phyloP scores from a whole-genome alignment of 92 coral and sea anemone species.

The Zoanthus solanderi region DNA sequence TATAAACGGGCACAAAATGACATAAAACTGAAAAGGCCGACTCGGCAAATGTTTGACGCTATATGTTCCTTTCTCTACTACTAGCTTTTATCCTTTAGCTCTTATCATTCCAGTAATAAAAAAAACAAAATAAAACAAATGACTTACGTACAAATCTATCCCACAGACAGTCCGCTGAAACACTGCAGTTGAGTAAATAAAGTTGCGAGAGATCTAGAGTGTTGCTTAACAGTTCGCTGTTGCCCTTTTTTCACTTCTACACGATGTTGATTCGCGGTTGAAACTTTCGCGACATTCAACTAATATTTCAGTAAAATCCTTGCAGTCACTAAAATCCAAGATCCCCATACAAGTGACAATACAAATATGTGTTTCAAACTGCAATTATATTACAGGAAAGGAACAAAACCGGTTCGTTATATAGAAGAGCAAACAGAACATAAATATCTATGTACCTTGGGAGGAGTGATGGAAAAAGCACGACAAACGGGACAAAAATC shows the following conservation, averaged over 20 bases:
- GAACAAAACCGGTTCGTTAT: background rate
- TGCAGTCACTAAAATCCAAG: slow-evolving; percentile 34
- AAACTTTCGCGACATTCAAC: slow-evolving; percentile 42
- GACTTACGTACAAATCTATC: slow-evolving; percentile 4
- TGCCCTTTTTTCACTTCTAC: slow-evolving; percentile 29
- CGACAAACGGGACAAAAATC: background rate
- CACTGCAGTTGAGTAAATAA: background rate
- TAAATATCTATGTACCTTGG: background rate
- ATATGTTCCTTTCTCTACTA: background rate
- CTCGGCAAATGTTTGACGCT: too few species aligned
- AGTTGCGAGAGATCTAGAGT: background rate
- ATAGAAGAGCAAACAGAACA: background rate
- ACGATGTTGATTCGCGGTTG: slow-evolving; percentile 54
- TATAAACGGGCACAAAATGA: too few species aligned
- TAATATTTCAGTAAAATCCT: slow-evolving; percentile 47
- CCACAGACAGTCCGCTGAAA: background rate
- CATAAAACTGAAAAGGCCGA: too few species aligned
- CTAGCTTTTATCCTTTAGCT: background rate
- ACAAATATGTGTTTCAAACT: slow-evolving; percentile 36
- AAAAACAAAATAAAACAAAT: background rate
- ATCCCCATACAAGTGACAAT: slow-evolving; percentile 49
- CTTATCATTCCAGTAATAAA: background rate
- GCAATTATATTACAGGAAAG: slow-evolving; percentile 50
- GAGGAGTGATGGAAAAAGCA: background rate
- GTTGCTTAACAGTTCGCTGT: slow-evolving; percentile 9